Evolutionary conservation across 2,797 vertebrate species (phyloP).

Genomic region (Galago senegalensis): DNA sequence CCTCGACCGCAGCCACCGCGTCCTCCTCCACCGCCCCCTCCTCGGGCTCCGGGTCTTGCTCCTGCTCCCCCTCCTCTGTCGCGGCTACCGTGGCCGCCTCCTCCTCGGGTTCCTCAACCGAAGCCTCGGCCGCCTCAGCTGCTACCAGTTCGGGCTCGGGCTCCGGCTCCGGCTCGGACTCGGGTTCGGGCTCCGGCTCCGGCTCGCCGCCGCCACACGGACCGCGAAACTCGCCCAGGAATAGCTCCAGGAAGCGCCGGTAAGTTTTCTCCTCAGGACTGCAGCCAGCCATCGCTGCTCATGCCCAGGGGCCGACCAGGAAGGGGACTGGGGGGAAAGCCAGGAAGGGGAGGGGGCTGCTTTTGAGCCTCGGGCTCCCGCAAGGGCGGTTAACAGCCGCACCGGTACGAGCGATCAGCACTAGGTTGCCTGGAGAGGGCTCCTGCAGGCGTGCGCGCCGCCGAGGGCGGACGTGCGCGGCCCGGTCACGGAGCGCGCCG

Average conservation of each 20-base stretch:
- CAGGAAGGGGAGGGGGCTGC: constrained; percentile 59
- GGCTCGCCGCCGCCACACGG: constrained; percentile 96
- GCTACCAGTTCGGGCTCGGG: constrained; percentile 92
- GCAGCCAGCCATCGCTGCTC: constrained; percentile 93
- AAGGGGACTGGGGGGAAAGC: neutral
- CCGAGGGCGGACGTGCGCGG: constrained; percentile 85
- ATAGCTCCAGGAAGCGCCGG: constrained; percentile 98
- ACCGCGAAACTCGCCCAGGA: constrained; percentile 96
- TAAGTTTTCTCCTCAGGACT: constrained; percentile 98
- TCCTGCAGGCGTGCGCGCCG: constrained; percentile 85
- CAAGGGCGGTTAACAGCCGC: constrained; percentile 74
- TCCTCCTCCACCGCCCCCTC: constrained; percentile 81
- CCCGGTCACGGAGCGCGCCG: constrained; percentile 69
- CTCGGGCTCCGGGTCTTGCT: constrained; percentile 78
- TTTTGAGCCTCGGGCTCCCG: constrained; percentile 63
- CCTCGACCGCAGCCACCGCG: constrained; percentile 61
- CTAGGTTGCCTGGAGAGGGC: constrained; percentile 83
- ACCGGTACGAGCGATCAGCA: constrained; percentile 79
- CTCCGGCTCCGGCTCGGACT: constrained; percentile 90
- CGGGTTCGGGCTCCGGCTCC: constrained; percentile 91
- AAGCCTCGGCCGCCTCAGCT: constrained; percentile 93
- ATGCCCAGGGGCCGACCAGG: constrained; percentile 81
- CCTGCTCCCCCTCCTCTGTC: constrained; percentile 73
- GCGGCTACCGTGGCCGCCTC: constrained; percentile 53
- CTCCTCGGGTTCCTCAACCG: constrained; percentile 63